Percentiles rank a stretch among this genome's conserved stretches.
Conservation (phyloP, 2,888 invertebrate genomes). For the Diplazon laetatorius region DNA sequence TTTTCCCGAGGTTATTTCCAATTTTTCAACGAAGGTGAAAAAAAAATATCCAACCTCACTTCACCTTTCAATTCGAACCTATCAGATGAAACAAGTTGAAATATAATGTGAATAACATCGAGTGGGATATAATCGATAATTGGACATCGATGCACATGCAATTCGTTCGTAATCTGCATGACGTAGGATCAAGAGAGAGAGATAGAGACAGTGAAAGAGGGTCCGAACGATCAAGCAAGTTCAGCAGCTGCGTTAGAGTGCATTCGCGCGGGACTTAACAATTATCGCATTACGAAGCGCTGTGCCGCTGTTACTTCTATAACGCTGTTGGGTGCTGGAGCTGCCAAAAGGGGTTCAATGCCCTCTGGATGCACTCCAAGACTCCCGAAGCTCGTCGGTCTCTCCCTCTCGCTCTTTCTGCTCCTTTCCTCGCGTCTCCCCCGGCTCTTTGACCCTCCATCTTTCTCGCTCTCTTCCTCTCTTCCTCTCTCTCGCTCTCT, state of each 20-base stretch:
- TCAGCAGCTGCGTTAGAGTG: slow-evolving; percentile 51
- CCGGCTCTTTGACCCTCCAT: slow-evolving; percentile 14
- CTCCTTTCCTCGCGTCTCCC: slow-evolving; percentile 66
- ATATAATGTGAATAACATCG: too few species aligned
- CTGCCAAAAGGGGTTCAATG: slow-evolving; percentile 80
- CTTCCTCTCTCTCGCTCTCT: slow-evolving; percentile 68
- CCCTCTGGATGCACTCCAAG: slow-evolving; percentile 81
- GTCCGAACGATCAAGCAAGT: slow-evolving; percentile 21
- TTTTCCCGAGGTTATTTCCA: too few species aligned
- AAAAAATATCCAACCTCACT: too few species aligned
- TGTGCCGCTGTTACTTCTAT: slow-evolving; percentile 23
- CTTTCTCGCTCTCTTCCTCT: slow-evolving; percentile 58
- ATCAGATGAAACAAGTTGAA: too few species aligned
- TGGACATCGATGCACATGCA: too few species aligned
- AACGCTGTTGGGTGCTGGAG: slow-evolving; percentile 66
- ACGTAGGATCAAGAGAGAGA: too few species aligned
- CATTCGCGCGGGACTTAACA: slow-evolving; percentile 67
- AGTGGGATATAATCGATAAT: too few species aligned
- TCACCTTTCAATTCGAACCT: too few species aligned
- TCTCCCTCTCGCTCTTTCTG: slow-evolving; percentile 34
- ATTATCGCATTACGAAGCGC: slow-evolving; percentile 71
- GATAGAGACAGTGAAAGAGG: too few species aligned
- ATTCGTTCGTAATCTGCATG: too few species aligned
- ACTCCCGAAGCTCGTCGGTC: slow-evolving; percentile 76
- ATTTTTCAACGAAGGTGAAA: too few species aligned